Evolutionary conservation across 2,888 invertebrate genomes (phyloP).

Genomic region (Aspidapion aeneum): DNA sequence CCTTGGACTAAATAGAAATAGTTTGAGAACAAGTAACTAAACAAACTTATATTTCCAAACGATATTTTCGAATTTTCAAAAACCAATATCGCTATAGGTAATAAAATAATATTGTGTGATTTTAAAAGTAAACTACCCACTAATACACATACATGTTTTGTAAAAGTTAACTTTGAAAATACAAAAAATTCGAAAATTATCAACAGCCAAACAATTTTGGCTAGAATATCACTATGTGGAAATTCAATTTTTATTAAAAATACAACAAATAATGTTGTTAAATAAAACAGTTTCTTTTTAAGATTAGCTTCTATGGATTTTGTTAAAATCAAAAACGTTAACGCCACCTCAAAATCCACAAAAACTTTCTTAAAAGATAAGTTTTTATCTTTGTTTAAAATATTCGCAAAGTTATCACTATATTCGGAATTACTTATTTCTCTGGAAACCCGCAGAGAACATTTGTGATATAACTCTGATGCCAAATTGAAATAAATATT

Average conservation of each 20-base stretch:
- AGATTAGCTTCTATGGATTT: slow-evolving; percentile 4
- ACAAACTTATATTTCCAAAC: slow-evolving; percentile 29
- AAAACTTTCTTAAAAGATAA: slow-evolving; percentile 42
- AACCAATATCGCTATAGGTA: slow-evolving; percentile 56
- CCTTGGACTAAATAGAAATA: slow-evolving; percentile 90
- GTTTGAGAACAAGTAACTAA: slow-evolving; percentile 64
- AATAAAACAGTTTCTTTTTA: slow-evolving; percentile 13
- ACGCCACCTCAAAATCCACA: slow-evolving; percentile 33
- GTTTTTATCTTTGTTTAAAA: slow-evolving; percentile 59
- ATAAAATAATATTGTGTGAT: slow-evolving; percentile 70
- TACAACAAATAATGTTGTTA: slow-evolving; percentile 31
- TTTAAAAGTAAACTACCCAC: slow-evolving; percentile 63
- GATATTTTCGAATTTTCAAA: slow-evolving; percentile 28
- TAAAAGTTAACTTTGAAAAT: slow-evolving; percentile 18
- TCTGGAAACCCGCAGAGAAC: slow-evolving; percentile 36
- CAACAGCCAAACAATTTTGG: slow-evolving; percentile 32
- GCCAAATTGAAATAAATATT: slow-evolving; percentile 38
- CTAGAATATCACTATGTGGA: slow-evolving; percentile 26
- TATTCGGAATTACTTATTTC: slow-evolving; percentile 42
- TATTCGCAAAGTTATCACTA: slow-evolving; percentile 68
- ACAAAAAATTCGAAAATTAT: slow-evolving; percentile 30
- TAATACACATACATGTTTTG: slow-evolving; percentile 45
- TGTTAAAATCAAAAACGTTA: slow-evolving; percentile 24
- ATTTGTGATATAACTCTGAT: slow-evolving; percentile 48
- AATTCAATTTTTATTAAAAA: slow-evolving; percentile 34